Conservation (phyloP, 1,140 invertebrate species). For the Zaprionus taronus region DNA sequence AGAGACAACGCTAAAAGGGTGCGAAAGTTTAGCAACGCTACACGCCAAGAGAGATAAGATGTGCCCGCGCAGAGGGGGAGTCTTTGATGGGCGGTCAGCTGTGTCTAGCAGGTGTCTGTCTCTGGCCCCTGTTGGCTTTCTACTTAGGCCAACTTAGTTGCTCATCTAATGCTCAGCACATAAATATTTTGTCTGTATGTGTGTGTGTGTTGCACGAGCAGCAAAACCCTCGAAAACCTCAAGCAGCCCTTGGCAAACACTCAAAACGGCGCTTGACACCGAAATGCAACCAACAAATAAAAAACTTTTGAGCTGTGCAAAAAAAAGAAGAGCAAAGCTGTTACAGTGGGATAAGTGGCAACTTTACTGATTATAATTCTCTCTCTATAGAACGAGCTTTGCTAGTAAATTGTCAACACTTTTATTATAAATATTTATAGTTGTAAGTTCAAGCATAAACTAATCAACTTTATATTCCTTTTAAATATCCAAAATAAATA, state of each 20-base stretch:
- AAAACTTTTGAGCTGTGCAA: conserved; percentile 22
- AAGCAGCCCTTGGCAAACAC: conserved; percentile 45
- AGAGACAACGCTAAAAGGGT: conserved; percentile 60
- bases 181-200: background rate
- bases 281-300: conserved; percentile 38
- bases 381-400: no score
- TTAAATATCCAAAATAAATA: background rate
- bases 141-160: conserved; percentile 12
- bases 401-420: no score
- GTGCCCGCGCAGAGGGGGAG: conserved; percentile 1
- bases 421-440: background rate
- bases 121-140: background rate
- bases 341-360: background rate
- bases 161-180: conserved; percentile 17
- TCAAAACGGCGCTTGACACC: conserved; percentile 60
- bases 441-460: background rate
- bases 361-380: background rate
- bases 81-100: conserved; percentile 36
- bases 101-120: conserved; percentile 34
- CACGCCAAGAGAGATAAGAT: conserved; percentile 36
- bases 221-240: conserved; percentile 8
- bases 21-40: conserved; percentile 71
- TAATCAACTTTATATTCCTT: background rate
- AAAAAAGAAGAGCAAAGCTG: background rate
- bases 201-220: conserved; percentile 1